Evolutionary conservation across 64 coral and sea anemone genomes (phyloP).

Genomic region (Stichodactyla mertensii): DNA sequence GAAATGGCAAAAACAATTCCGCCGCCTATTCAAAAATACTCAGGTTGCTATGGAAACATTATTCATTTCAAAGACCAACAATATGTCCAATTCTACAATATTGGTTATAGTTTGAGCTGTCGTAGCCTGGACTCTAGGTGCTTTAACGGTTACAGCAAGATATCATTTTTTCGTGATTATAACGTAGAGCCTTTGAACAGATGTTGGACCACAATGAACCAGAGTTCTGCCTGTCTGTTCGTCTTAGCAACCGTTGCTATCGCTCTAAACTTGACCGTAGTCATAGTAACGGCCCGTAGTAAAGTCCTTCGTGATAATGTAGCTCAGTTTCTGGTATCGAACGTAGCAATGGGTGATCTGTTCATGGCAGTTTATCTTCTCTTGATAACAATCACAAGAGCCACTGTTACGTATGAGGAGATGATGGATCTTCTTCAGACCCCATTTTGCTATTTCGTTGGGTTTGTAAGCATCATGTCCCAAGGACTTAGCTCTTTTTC

Average conservation of each 20-base stretch:
- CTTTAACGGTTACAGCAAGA: slow-evolving; percentile 8
- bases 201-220: slow-evolving; percentile 56
- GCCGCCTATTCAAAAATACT: neutral
- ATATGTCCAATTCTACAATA: neutral
- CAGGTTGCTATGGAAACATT: slow-evolving; percentile 26
- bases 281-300: slow-evolving; percentile 46
- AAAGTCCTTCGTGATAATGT: slow-evolving; percentile 43
- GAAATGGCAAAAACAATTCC: neutral
- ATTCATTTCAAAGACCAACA: slow-evolving; percentile 14
- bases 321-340: slow-evolving; percentile 24
- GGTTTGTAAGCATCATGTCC: slow-evolving; percentile 32
- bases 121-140: neutral
- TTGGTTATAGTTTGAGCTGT: slow-evolving; percentile 5
- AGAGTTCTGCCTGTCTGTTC: slow-evolving; percentile 40
- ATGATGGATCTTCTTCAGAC: neutral
- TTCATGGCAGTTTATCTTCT: slow-evolving; percentile 17
- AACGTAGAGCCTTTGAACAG: slow-evolving; percentile 51
- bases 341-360: slow-evolving; percentile 37
- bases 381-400: slow-evolving; percentile 17
- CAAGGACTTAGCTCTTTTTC: slow-evolving; percentile 36
- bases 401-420: neutral
- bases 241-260: slow-evolving; percentile 51
- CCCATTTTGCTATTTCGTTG: slow-evolving; percentile 16
- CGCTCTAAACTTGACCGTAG: slow-evolving; percentile 50
- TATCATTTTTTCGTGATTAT: slow-evolving; percentile 6